phyloP scores from a whole-genome alignment of 2,797 vertebrate species.

The Epinephelus coioides region DNA sequence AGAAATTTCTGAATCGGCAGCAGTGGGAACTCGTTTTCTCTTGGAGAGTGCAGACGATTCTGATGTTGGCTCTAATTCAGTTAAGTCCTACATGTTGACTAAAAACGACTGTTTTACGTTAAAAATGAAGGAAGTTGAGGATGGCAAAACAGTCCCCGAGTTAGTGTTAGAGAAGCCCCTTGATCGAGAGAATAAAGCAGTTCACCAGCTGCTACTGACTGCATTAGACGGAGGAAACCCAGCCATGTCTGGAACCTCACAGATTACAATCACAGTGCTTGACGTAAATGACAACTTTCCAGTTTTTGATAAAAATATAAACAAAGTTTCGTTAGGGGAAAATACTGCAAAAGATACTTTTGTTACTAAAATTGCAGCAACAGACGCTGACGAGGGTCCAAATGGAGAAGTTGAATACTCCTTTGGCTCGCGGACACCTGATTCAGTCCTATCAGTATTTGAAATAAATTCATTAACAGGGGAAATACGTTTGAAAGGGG shows the following conservation, averaged over 20 bases:
- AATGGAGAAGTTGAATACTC: slow-evolving; percentile 65
- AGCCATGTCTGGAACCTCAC: slow-evolving; percentile 56
- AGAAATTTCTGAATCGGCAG: slow-evolving; percentile 2
- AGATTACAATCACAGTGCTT: slow-evolving; percentile 64
- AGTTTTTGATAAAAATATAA: slow-evolving; percentile 47
- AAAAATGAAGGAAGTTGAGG: slow-evolving; percentile 63
- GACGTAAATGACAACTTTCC: slow-evolving; percentile 74
- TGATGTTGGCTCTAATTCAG: slow-evolving; percentile 39
- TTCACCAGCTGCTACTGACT: slow-evolving; percentile 58
- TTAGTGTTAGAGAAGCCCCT: slow-evolving; percentile 72
- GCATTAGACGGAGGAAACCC: slow-evolving; percentile 76
- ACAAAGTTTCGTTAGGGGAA: slow-evolving; percentile 55
- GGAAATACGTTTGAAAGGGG: slow-evolving; percentile 61
- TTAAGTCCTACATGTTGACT: slow-evolving; percentile 65
- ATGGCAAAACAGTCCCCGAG: slow-evolving; percentile 62
- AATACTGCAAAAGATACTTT: slow-evolving; percentile 17
- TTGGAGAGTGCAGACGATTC: slow-evolving; percentile 20
- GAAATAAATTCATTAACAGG: slow-evolving; percentile 62
- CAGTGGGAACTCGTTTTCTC: not conserved
- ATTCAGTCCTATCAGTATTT: slow-evolving; percentile 41
- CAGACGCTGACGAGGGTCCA: slow-evolving; percentile 67
- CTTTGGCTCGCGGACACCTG: slow-evolving; percentile 40
- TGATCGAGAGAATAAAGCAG: slow-evolving; percentile 69
- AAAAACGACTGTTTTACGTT: slow-evolving; percentile 71
- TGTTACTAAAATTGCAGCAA: slow-evolving; percentile 48